phyloP scores from a whole-genome alignment of 2,888 invertebrate genomes.

The Zeuzera pyrina region DNA sequence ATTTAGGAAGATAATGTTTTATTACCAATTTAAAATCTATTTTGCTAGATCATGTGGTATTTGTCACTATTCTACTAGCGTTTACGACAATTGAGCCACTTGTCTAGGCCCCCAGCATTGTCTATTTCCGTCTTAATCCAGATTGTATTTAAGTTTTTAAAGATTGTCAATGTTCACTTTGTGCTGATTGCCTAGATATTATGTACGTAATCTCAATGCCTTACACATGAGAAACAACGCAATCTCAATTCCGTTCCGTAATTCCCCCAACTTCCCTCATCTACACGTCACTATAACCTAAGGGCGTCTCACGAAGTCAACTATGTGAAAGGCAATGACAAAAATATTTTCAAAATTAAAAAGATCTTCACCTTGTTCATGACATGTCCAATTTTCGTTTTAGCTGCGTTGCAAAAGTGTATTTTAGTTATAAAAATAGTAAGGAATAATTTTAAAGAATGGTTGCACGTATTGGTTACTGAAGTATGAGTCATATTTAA shows the following conservation, averaged over 20 bases:
- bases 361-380: slow-evolving; percentile 18
- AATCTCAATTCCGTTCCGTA: background rate
- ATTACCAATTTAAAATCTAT: too few relatives aligned
- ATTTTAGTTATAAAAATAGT: slow-evolving; percentile 5
- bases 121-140: too few relatives aligned
- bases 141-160: too few relatives aligned
- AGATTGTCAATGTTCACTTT: too few relatives aligned
- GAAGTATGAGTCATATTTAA: background rate
- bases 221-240: too few relatives aligned
- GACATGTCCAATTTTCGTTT: slow-evolving; percentile 17
- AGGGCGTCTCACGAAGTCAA: slow-evolving; percentile 30
- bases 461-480: background rate
- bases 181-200: too few relatives aligned
- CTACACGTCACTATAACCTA: slow-evolving; percentile 30
- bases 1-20: too few relatives aligned
- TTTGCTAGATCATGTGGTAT: too few relatives aligned
- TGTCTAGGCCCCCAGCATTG: too few relatives aligned
- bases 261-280: background rate
- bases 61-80: too few relatives aligned
- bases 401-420: slow-evolving; percentile 23
- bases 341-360: slow-evolving; percentile 12
- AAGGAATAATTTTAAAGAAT: background rate
- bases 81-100: too few relatives aligned
- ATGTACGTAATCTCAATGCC: too few relatives aligned
- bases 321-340: slow-evolving; percentile 19